Evolutionary conservation across 2,113 vertebrate genomes (phyloP), one percentile per base, ranked within the genome.

Genomic region (Corythornis cristatus): DNA sequence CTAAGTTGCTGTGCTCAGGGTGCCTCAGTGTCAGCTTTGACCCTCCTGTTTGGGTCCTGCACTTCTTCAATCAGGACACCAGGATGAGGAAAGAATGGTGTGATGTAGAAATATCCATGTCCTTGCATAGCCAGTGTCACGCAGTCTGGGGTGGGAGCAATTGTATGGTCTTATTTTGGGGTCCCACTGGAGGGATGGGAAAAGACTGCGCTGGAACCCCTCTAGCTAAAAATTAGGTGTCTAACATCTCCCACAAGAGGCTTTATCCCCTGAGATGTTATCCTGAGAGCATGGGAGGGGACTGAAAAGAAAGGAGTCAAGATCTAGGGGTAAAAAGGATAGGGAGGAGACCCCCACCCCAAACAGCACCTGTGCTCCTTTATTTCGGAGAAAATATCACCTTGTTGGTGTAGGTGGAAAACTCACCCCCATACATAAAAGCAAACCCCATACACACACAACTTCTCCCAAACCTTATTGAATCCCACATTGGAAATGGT

Each of bases 381-480:
- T 74, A 50, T 85, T 78, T 28, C 48, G n/a, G 9, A 4, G 45
- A 75, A 51, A 81, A 45, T 64, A 75, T 83, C 68, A 10, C 66
- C 80, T 80, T 83, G 88, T 87, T 22, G 5, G 37, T 5, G 35
- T 1, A 54, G 75, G 56, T 80, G 66, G 57, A 83, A 94, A 90
- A 64, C 67, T 60, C 51, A 56, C 71, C 89, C 94, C 20, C 0
- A 43, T 42, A 77, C 84, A 88, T 26, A 86, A 86, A 92, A 82
- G 3, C 43, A 80, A 93, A 23, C 72, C 22, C 79, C 42, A 53
- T 11, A 17, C 4, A 31, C 58, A 48, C 19, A 70, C 12, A 42
- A 9, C 35, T 86, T 95, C 94, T 89, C 68, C 80, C 64, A 40
- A 66, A 35, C 35, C 80, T 86, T 46, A 89, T 93, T 93, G 90